Conservation (phyloP, 2,113 vertebrate genomes). For the Vulpes vulpes region DNA sequence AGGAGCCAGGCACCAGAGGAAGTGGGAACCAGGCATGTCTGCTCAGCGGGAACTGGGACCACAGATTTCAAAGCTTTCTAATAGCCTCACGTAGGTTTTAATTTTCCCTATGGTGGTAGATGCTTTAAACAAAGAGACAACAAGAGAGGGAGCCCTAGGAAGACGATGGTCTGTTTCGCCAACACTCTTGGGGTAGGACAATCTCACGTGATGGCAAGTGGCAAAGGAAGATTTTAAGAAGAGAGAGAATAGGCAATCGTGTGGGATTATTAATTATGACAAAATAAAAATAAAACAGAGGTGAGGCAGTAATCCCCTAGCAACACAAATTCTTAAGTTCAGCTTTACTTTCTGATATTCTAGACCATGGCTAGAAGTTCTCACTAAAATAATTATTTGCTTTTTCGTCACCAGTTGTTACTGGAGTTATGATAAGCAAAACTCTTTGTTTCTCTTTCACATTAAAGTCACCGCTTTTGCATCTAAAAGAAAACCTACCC, state of each 20-base stretch:
- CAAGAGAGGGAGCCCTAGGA: not conserved
- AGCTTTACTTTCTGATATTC: not conserved
- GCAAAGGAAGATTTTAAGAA: not conserved
- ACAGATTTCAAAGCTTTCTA: not conserved
- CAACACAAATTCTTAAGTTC: not conserved
- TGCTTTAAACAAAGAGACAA: not conserved
- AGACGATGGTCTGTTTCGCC: not conserved
- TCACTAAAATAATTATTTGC: not conserved
- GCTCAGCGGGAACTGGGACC: not conserved
- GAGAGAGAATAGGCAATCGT: not conserved
- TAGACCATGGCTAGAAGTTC: not conserved
- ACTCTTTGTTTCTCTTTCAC: not conserved
- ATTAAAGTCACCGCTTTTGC: slow-evolving; percentile 1
- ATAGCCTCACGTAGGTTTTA: not conserved
- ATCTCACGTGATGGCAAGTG: not conserved
- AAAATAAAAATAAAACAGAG: slow-evolving; percentile 33
- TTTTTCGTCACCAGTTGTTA: not conserved
- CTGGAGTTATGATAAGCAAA: not conserved
- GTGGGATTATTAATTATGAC: not conserved
- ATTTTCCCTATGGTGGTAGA: not conserved
- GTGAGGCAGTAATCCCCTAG: not conserved
- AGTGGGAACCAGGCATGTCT: not conserved
- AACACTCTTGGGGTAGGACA: not conserved
- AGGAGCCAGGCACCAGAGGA: not conserved
- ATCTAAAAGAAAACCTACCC: not conserved